phyloP scores from a whole-genome alignment of 37 sponge, comb jelly and placozoan genomes.

The Hexactinellida sp. region DNA sequence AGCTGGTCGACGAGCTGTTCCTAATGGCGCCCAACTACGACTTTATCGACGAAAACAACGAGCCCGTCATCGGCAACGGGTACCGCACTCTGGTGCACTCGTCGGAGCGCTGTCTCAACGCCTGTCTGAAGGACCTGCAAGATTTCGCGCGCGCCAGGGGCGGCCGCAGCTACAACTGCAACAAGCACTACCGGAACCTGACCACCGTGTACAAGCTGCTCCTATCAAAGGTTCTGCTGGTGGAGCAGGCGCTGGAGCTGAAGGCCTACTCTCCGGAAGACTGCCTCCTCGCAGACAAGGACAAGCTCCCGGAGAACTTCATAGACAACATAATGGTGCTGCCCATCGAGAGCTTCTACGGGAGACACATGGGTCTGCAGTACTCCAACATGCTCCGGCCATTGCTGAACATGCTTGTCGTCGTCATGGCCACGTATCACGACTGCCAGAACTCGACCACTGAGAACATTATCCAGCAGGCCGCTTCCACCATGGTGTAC shows the following conservation, averaged over 20 bases:
- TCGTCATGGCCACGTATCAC: conserved; percentile 75
- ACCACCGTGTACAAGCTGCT: neutral
- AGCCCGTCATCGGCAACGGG: conserved; percentile 59
- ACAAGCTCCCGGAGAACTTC: conserved; percentile 12
- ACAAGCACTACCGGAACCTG: neutral
- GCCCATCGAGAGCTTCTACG: conserved; percentile 42
- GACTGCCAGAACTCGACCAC: conserved; percentile 34
- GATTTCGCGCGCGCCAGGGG: conserved; percentile 22
- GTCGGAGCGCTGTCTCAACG: conserved; percentile 19
- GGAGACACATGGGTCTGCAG: conserved; percentile 34
- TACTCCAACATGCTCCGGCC: conserved; percentile 35
- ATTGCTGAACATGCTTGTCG: conserved; percentile 35
- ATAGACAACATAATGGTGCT: neutral
- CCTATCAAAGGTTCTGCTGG: neutral
- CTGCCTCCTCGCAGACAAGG: neutral
- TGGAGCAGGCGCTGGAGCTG: neutral
- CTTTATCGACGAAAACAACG: conserved; percentile 46
- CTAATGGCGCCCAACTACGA: conserved; percentile 31
- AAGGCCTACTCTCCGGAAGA: neutral
- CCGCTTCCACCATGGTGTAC: conserved; percentile 22
- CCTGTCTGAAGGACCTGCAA: conserved; percentile 21
- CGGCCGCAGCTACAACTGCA: neutral
- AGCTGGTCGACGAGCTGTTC: conserved; percentile 21
- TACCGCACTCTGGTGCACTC: conserved; percentile 45
- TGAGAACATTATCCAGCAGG: conserved; percentile 31